Evolutionary conservation across 2,797 vertebrate genomes (phyloP), one percentile per base, ranked within the genome.

Genomic region (Anableps anableps): DNA sequence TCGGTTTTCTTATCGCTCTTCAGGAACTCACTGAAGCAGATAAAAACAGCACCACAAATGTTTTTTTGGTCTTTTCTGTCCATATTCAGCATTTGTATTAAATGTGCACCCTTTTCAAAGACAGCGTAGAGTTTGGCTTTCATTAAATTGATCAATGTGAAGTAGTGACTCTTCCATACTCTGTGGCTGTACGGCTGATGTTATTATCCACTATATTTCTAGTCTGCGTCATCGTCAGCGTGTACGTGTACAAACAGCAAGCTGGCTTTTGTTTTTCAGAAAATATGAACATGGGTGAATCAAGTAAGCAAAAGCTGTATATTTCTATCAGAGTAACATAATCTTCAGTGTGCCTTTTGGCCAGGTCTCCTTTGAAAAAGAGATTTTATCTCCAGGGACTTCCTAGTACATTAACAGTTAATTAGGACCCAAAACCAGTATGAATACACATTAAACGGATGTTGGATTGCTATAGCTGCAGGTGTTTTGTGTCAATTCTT

Each of bases 1-100:
- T 58, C 48, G 26, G 50, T 81, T 84, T 82, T 83, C 74, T 76
- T 62, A 43, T 78, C 45, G 83, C 70, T 70, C 62, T 87, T 85
- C 86, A 51, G 45, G 82, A 87, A 85, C 9, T 34, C 0, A 2
- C n/a, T 38, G 71, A 34, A 4, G 47, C 13, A n/a, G 29, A 75
- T 72, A 83, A 76, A 71, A 82, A 76, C 10, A 3, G 29, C 4
- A n/a, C 23, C 75, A 1, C 41, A 34, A 47, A 74, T 26, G 77
- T 0, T 58, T 17, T n/a, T 3, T 41, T 5, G 5, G 26, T 13
- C 68, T 79, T 75, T 77, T 79, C 31, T 8, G 19, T 77, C 7
- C 64, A 58, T 47, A 17, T 79, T 84, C 53, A 34, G 4, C 23
- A 14, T 62, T 66, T 55, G 60, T 19, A 66, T 16, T 17, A 38